phyloP scores from a whole-genome alignment of 2,888 invertebrate species.

The Myathropa florea region DNA sequence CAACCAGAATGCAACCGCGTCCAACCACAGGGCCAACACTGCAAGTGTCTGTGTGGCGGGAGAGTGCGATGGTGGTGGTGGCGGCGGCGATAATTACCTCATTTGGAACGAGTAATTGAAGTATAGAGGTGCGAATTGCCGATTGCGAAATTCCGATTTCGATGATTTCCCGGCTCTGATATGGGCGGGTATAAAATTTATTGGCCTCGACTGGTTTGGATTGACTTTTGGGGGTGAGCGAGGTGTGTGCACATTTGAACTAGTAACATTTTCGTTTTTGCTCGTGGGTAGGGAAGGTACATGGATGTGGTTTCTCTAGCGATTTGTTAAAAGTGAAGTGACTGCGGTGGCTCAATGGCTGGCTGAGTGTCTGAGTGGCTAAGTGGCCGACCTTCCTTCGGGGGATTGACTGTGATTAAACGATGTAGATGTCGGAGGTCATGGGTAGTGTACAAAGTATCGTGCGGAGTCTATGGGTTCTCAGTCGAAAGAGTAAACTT shows the following conservation, averaged over 20 bases:
- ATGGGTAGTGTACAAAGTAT: neutral
- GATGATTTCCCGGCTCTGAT: conserved; percentile 54
- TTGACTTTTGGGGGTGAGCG: conserved; percentile 37
- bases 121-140: conserved; percentile 67
- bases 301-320: conserved; percentile 29
- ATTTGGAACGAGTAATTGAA: conserved; percentile 70
- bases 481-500: neutral
- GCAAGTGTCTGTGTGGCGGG: neutral
- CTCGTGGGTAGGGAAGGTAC: neutral
- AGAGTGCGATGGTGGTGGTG: neutral
- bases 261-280: conserved; percentile 54
- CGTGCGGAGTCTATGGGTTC: neutral
- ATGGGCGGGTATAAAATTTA: conserved; percentile 59
- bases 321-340: conserved; percentile 49
- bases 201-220: conserved; percentile 9
- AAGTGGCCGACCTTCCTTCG: conserved; percentile 50
- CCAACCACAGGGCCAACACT: neutral
- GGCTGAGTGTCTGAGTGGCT: neutral
- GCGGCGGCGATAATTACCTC: conserved; percentile 66
- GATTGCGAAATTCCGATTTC: conserved; percentile 62
- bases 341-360: conserved; percentile 54
- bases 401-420: conserved; percentile 51
- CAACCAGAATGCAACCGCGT: neutral
- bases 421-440: conserved; percentile 45
- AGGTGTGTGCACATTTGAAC: conserved; percentile 65